phyloP scores from a whole-genome alignment of 2,797 vertebrate species.

The Crenichthys baileyi region DNA sequence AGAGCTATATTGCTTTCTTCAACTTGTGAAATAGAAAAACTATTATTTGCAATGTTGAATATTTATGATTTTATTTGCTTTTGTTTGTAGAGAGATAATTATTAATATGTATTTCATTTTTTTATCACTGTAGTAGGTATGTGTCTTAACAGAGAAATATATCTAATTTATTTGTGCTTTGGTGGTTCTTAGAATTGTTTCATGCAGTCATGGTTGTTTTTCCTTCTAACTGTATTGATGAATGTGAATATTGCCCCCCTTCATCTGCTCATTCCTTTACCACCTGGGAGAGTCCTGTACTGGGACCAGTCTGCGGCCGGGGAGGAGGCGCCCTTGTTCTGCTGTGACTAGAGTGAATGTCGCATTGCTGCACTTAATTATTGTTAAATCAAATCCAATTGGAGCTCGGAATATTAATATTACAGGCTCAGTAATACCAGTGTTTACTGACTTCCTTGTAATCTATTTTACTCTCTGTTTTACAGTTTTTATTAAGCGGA shows the following conservation, averaged over 20 bases:
- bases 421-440: background rate
- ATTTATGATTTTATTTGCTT: conserved; percentile 74
- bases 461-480: background rate
- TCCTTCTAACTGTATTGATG: conserved; percentile 19
- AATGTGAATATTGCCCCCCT: conserved; percentile 23
- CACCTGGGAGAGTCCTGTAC: background rate
- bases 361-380: background rate
- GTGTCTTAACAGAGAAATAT: conserved; percentile 50
- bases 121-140: conserved; percentile 49
- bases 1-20: conserved; percentile 69
- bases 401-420: background rate
- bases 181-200: conserved; percentile 52
- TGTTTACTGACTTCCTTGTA: conserved; percentile 2
- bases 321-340: background rate
- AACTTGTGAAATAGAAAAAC: conserved; percentile 71
- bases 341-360: conserved; percentile 8
- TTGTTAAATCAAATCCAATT: background rate
- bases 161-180: conserved; percentile 75
- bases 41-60: conserved; percentile 64
- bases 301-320: background rate
- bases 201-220: conserved; percentile 37
- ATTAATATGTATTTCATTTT: conserved; percentile 25
- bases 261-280: conserved; percentile 14
- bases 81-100: conserved; percentile 43
- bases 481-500: background rate